Base-by-base conservation (phyloP, 2,113 vertebrate species). In the Paratilapia polleni region DNA sequence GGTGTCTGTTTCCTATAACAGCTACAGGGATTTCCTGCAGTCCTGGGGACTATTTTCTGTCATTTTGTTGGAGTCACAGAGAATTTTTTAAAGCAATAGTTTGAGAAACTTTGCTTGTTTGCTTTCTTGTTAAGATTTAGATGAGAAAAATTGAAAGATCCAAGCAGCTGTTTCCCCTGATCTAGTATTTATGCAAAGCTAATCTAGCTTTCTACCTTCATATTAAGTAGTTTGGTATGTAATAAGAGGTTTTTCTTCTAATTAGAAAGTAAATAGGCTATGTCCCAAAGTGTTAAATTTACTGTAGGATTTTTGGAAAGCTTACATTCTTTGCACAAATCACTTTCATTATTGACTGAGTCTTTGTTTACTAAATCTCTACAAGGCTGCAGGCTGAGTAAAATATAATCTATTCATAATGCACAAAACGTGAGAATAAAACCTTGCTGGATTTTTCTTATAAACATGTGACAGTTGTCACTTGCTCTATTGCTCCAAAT, bases 271-370 rank as follows among this genome's bases (percentile, higher is more conserved):
- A 2, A 78, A 78, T 60, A 73, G 17, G 68, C 59, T 15, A 57
- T 73, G 52, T 20, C 41, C 22, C 34, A 57, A 26, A 31, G 52
- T 57, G 15, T 59, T 60, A 76, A n/a, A 64, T 75, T 57, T 61
- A 68, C 31, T 34, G 47, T 19, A 54, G 68, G 49, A 73, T 73
- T 54, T 54, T 20, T 54, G 68, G 26, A 52, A 73, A 73, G 47
- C 68, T 73, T 73, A 47, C 68, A 73, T 17, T 22, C 9, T 78
- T 63, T 78, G 59, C 77, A 79, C 31, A 79, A 49, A 66, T 34
- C 36, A 54, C n/a, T 26, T 22, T 38, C 34, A 26, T n/a, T 56
- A 20, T 26, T 56, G 26, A 54, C 47, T 31, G 49, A 80, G 0
- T 22, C 31, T 41, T 66, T 80, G 31, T 80, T 66, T 41, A 64